Percentiles rank a stretch among this genome's conserved stretches.
phyloP scores from a whole-genome alignment of 30 jellyfish, hydroid and myxozoan species.

The Turritopsis dohrnii region DNA sequence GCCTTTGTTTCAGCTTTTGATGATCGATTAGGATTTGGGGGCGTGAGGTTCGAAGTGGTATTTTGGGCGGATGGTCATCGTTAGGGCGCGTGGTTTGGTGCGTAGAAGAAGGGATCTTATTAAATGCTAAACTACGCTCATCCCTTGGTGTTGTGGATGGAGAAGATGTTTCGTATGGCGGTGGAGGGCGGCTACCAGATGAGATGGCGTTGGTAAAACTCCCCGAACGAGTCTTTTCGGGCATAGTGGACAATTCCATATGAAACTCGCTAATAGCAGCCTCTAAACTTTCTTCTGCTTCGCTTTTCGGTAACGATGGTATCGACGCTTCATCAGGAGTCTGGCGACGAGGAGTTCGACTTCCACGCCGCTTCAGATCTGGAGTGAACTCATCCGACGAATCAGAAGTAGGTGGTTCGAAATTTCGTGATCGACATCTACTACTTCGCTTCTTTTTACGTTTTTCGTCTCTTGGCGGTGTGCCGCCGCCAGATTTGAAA shows the following conservation, averaged over 20 bases:
- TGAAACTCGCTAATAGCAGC: conserved; percentile 91
- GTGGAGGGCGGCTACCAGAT: background rate
- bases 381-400: conserved; percentile 55
- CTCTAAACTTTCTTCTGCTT: conserved; percentile 97
- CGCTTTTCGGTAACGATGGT: conserved; percentile 62
- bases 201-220: background rate
- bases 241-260: conserved; percentile 65
- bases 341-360: conserved; percentile 9
- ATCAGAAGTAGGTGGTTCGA: conserved; percentile 58
- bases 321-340: conserved; percentile 3
- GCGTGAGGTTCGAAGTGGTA: conserved; percentile 25
- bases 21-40: conserved; percentile 16
- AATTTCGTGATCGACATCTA: conserved; percentile 38
- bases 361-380: conserved; percentile 13
- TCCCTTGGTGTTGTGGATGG: background rate
- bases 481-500: conserved; percentile 33
- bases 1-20: conserved; percentile 11
- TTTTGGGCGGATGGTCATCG: conserved; percentile 25
- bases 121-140: background rate
- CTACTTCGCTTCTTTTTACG: conserved; percentile 6
- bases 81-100: background rate
- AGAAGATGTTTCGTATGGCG: background rate
- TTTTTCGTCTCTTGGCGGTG: conserved; percentile 32
- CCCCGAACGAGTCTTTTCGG: conserved; percentile 26
- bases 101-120: background rate